Evolutionary conservation across 1,140 invertebrate genomes (phyloP), one percentile per base, ranked within the genome.

Genomic region (Vanessa tameamea): DNA sequence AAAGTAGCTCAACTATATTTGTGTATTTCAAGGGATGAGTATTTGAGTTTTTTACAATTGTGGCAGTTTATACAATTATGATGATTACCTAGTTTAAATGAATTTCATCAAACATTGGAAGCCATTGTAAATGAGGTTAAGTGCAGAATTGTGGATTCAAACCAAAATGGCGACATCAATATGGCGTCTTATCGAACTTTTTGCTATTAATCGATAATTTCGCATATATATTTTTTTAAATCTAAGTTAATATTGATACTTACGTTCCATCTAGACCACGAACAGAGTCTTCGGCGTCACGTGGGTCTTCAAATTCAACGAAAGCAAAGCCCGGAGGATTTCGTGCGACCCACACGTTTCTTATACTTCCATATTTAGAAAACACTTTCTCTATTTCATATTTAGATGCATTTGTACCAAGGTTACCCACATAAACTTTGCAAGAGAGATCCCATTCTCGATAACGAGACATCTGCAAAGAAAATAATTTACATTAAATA

Each of bases 391-490:
- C 97, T 77, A 98, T 96, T 92, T 98, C 97, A 90, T 97, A 96
- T 93, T 98, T 98, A 69, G 97, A 97, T 12, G 97, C 97, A 83
- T 97, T 97, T 66, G 96, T 97, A 12, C 97, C 97, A 51, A 99
- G 94, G 92, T 99, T 99, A 23, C 99, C 99, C n/a, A 99, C 97
- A 90, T 99, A 99, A 1, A 99, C 98, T 93, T 99, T 99, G 92
- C 98, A 99, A 23, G 98, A 97, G 51, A 98, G 93, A 87, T 98
- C 97, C 97, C 97, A 98, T 91, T 98, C 97, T 72, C 97, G 95
- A 92, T 97, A 97, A 75, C 97, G 87, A 73, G 90, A 92, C 90
- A 92, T 92, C 90, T 92, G 77, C 20, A 85, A 88, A 9, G 51
- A 51, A 79, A 66, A 75, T 12, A 11, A 53, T 23, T 55, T 37